Evolutionary conservation across 2,888 invertebrate species (phyloP), one percentile per base, ranked within the genome.

Genomic region (Eupsilia transversa): DNA sequence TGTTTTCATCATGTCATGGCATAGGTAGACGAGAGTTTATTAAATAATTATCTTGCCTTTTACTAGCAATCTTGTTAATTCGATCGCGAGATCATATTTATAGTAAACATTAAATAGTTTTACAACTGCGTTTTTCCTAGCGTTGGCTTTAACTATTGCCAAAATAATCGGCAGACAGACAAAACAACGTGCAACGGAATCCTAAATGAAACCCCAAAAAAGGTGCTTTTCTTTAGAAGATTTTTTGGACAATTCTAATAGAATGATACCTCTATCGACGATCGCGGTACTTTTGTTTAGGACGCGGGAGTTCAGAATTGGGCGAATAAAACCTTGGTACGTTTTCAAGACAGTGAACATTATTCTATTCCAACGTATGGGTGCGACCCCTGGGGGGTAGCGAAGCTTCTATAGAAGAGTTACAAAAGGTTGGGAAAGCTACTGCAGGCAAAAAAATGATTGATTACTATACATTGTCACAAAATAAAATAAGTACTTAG

Each of bases 21-120:
- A 5, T 33, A 65, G 0, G 49, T 49, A 46, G n/a, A n/a, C 49
- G n/a, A n/a, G n/a, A 33, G 46, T 56, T 75, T 81, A 80, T 67
- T 66, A 81, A 81, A 64, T 46, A 30, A 20, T 64, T 74, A 14
- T 56, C 27, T 14, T 52, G 23, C 52, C 23, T 65, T 35, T 35
- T 35, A 61, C 17, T 35, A 41, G 20, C 4, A 17, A n/a, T 72
- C 71, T 23, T 35, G 12, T 17, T 3, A 20, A 46, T 41, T 38
- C 17, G 30, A 46, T 12, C 17, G 10, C 2, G 72, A 57, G 20
- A 17, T 56, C 7, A 35, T 56, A 33, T 43, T 38, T 52, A 49
- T 23, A 23, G 20, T 64, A 64, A 43, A 64, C 12, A 68, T 38
- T 38, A 7, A 70, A 69, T 17, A 23, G 38, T 38, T 23, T 38